Evolutionary conservation across 35 echinoderm and acorn worm genomes (phyloP).

Genomic region (Apostichopus parvimensis): DNA sequence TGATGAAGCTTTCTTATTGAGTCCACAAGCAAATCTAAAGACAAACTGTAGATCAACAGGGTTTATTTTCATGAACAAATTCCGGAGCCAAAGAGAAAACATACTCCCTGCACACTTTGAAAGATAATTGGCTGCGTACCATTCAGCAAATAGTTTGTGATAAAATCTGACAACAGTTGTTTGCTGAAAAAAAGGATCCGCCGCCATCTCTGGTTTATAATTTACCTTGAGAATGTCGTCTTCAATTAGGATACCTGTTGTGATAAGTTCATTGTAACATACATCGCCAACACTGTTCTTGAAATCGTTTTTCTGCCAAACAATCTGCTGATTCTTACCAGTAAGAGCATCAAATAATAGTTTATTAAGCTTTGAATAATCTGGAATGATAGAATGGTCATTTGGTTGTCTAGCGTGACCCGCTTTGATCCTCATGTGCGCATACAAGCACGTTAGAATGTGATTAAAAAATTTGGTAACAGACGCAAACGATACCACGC

Average conservation of each 20-base stretch:
- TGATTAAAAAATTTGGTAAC: not conserved
- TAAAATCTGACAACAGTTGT: constrained; percentile 11
- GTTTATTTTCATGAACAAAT: not conserved
- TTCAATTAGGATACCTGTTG: not conserved
- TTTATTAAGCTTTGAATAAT: not conserved
- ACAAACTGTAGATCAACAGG: constrained; percentile 5
- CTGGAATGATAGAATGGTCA: not conserved
- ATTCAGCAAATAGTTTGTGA: constrained; percentile 34
- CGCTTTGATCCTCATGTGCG: not conserved
- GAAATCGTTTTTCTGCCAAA: not conserved
- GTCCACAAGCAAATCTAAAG: constrained; percentile 21
- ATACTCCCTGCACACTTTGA: not conserved
- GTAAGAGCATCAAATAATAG: not conserved
- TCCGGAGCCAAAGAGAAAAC: not conserved
- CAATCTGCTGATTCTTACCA: not conserved
- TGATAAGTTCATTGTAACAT: constrained; percentile 15
- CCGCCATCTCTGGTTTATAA: not conserved
- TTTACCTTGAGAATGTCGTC: not conserved
- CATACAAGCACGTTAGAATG: not conserved
- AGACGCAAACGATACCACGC: not conserved
- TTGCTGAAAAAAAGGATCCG: not conserved
- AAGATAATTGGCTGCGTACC: constrained; percentile 28
- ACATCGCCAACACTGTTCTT: not conserved
- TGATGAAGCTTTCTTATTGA: not conserved
- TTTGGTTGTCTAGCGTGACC: too few relatives aligned